These are phyloP conservation scores for Standfussiana lucernea DNA, from an alignment of 2,888 invertebrate species.

Conservation along the genomic window DNA sequence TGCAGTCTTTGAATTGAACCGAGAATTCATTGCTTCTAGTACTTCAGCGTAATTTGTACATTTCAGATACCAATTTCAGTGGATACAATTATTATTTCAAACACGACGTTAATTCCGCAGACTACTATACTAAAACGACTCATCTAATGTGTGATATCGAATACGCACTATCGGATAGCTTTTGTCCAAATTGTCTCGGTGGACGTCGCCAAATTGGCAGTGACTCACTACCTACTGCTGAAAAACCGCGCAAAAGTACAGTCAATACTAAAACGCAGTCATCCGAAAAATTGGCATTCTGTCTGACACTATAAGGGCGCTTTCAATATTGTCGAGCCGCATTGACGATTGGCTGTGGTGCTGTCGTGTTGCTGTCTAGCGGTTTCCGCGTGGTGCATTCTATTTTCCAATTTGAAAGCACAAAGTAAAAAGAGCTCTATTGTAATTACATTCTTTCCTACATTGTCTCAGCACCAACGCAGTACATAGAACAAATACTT, in stretches of 20 bases:
- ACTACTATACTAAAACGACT: constrained; percentile 1
- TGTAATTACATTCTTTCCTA: not conserved
- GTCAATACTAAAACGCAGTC: constrained; percentile 26
- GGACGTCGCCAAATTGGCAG: constrained; percentile 33
- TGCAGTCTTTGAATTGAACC: constrained; percentile 46
- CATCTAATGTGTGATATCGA: constrained; percentile 28
- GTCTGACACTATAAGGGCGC: not conserved
- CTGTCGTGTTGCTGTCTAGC: not conserved
- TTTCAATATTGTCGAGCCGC: constrained; percentile 19
- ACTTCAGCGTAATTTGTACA: constrained; percentile 10
- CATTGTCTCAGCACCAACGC: not conserved
- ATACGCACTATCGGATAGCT: constrained; percentile 17
- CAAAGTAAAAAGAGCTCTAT: not conserved
- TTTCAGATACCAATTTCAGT: not conserved
- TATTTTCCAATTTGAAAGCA: not conserved
- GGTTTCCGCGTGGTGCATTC: not conserved
- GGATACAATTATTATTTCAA: not conserved
- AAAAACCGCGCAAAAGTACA: constrained; percentile 30
- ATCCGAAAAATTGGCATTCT: constrained; percentile 30
- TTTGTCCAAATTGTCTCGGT: constrained; percentile 10
- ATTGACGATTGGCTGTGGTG: not conserved
- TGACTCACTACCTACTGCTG: constrained; percentile 6
- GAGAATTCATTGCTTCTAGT: constrained; percentile 14
- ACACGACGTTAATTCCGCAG: not conserved
- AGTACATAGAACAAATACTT: constrained; percentile 26